A percentile compares a stretch with the other conserved stretches of the same genome.
These are phyloP conservation scores for Mactromeris polynyma DNA, from an alignment of 2,888 invertebrate genomes.

Conservation along the genomic window DNA sequence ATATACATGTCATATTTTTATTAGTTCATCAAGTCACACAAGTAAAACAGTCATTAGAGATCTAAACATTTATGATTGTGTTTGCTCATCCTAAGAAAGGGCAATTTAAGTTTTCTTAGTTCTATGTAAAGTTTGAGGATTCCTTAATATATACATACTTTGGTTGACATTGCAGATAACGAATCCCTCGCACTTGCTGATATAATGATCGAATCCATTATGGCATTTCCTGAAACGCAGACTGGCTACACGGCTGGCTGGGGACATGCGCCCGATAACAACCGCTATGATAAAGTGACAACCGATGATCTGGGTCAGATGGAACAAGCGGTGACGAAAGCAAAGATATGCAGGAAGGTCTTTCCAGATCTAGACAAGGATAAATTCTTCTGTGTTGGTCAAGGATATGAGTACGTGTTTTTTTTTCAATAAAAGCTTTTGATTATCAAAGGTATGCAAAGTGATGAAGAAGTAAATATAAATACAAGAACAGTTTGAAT, in stretches of 20 bases:
- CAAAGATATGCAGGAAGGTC: constrained; percentile 28
- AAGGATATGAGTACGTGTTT: background rate
- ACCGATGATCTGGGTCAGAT: constrained; percentile 12
- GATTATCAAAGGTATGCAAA: too few relatives aligned
- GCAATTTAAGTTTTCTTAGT: too few relatives aligned
- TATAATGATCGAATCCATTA: background rate
- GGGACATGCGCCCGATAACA: constrained; percentile 47
- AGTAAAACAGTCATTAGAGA: too few relatives aligned
- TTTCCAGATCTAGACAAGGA: constrained; percentile 44
- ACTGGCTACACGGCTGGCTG: constrained; percentile 49
- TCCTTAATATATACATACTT: too few relatives aligned
- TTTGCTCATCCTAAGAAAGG: too few relatives aligned
- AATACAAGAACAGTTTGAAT: background rate
- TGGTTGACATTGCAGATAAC: constrained; percentile 11
- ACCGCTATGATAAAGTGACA: background rate
- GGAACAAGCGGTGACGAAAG: constrained; percentile 22
- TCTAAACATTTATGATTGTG: too few relatives aligned
- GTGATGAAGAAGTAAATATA: background rate
- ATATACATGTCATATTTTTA: too few relatives aligned
- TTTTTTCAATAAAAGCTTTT: background rate
- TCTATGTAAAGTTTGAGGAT: too few relatives aligned
- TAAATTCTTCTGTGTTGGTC: constrained; percentile 63
- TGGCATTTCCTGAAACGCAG: background rate
- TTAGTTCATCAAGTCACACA: too few relatives aligned
- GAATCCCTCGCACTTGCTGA: background rate